phyloP scores from a whole-genome alignment of 2,888 invertebrate genomes.

The Gnatocerus cornutus region DNA sequence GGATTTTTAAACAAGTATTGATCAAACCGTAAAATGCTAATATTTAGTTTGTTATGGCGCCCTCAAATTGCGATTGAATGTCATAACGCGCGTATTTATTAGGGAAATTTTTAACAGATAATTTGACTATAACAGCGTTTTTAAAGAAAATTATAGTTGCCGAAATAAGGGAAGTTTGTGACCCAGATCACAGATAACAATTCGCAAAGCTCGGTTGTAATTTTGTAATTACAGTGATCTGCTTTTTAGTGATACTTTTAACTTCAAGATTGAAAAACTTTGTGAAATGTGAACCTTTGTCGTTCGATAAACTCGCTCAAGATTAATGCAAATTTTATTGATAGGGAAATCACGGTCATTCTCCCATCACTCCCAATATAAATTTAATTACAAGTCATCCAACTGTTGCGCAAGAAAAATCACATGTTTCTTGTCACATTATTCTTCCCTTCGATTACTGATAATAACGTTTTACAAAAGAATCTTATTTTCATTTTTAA shows the following conservation, averaged over 20 bases:
- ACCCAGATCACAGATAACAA: constrained; percentile 30
- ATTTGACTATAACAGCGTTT: constrained; percentile 15
- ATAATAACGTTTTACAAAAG: background rate
- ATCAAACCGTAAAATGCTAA: too few relatives aligned
- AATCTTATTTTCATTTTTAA: background rate
- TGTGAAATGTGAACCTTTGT: constrained; percentile 16
- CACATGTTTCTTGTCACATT: constrained; percentile 1
- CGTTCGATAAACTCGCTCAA: constrained; percentile 23
- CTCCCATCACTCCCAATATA: constrained; percentile 20
- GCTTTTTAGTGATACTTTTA: constrained; percentile 29
- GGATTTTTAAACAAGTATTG: too few relatives aligned
- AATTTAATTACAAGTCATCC: constrained; percentile 36
- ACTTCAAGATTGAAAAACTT: constrained; percentile 16
- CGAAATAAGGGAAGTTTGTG: constrained; percentile 34
- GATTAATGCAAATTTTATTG: constrained; percentile 45
- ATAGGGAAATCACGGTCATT: constrained; percentile 31
- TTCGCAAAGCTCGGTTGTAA: constrained; percentile 24
- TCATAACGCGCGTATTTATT: too few relatives aligned
- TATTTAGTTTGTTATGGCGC: too few relatives aligned
- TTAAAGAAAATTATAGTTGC: constrained; percentile 37
- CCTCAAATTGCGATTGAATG: constrained; percentile 7
- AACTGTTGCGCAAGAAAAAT: constrained; percentile 28
- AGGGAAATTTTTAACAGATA: constrained; percentile 38
- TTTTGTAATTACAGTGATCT: constrained; percentile 34
- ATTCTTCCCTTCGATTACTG: background rate